Base-by-base conservation (phyloP, 2,113 vertebrate genomes). In the Coptodon bakossiorum region DNA sequence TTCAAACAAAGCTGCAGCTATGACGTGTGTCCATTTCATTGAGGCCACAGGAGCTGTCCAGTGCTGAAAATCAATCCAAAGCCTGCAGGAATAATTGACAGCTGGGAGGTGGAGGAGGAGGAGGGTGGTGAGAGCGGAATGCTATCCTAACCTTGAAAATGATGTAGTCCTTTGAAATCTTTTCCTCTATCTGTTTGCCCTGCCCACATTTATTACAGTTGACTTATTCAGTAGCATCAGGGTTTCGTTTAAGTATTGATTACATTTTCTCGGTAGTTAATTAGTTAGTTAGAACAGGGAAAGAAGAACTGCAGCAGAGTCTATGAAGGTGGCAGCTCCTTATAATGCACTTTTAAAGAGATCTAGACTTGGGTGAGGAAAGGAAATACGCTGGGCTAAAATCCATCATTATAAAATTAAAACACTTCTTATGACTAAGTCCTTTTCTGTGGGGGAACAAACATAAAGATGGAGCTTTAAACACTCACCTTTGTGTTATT, bases 41-140 rank as follows among this genome's bases (percentile, higher is more conserved):
- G 84, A 90, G 91, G 91, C 91, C 91, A 92, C 81, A 36, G 92
- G 94, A 95, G 90, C 94, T 93, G 91, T 96, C 94, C 94, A 89
- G 94, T 96, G 89, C 95, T 95, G 92, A 89, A 95, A 95, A 94
- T 96, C 94, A 92, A 95, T 95, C 50, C 86, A 80, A 53, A 86
- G 78, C 94, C 94, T 91, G 90, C 85, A 92, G 93, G 91, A 88
- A 94, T 87, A 94, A 93, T 94, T 76, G 84, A 94, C 90, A 92
- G 89, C 86, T 63, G 80, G 43, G 89, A 83, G 8, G 56, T 38
- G 34, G 61, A 38, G 61, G 59, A 63, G 57, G 38, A 27, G 16
- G 13, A 19, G 38, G 66, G 50, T 13, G 8, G 63, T 4, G 63
- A 19, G 76, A 29, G 83, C 22, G 34, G n/a, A 29, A 56, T 73